Evolutionary conservation across 2,888 invertebrate genomes (phyloP).

Genomic region (Caenorhabditis sp.): DNA sequence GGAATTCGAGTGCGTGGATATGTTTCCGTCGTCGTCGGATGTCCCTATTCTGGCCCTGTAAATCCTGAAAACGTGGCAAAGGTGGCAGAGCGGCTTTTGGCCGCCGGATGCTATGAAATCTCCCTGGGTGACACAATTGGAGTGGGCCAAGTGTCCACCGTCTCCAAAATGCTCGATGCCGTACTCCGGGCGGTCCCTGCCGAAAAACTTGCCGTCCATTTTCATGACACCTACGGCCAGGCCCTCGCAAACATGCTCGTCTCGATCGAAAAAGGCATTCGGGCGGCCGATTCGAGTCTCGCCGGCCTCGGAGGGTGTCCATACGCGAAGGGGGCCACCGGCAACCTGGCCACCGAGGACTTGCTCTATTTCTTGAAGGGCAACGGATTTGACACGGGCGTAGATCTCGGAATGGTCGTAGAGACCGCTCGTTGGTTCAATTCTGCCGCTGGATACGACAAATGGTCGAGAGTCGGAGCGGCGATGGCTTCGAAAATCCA

Average conservation of each 20-base stretch:
- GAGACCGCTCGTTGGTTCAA: slow-evolving; percentile 56
- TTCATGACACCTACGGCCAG: slow-evolving; percentile 98
- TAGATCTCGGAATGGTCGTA: slow-evolving; percentile 68
- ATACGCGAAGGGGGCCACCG: slow-evolving; percentile 97
- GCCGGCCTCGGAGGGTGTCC: slow-evolving; percentile 96
- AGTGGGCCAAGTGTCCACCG: slow-evolving; percentile 86
- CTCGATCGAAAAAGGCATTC: slow-evolving; percentile 84
- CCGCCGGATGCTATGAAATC: slow-evolving; percentile 76
- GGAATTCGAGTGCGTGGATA: slow-evolving; percentile 88
- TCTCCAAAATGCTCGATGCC: slow-evolving; percentile 86
- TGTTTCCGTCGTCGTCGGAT: slow-evolving; percentile 94
- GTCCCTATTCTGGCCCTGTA: slow-evolving; percentile 92
- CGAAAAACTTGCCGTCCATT: slow-evolving; percentile 89
- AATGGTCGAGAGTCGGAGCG: slow-evolving; percentile 49
- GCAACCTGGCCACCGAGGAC: slow-evolving; percentile 98
- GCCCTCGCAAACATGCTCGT: slow-evolving; percentile 93
- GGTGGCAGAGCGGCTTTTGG: slow-evolving; percentile 81
- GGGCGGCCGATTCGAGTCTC: slow-evolving; percentile 89
- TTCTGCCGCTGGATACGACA: slow-evolving; percentile 32
- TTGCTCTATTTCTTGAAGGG: slow-evolving; percentile 94
- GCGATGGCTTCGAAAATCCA: slow-evolving; percentile 41
- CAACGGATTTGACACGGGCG: slow-evolving; percentile 86
- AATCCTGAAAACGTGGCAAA: slow-evolving; percentile 87
- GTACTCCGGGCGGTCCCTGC: slow-evolving; percentile 83
- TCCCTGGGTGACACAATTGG: slow-evolving; percentile 95